A percentile compares a stretch with the other conserved stretches of the same genome.
These are phyloP conservation scores for Capitulum mitella DNA, from an alignment of 2,888 invertebrate species.

Conservation along the genomic window DNA sequence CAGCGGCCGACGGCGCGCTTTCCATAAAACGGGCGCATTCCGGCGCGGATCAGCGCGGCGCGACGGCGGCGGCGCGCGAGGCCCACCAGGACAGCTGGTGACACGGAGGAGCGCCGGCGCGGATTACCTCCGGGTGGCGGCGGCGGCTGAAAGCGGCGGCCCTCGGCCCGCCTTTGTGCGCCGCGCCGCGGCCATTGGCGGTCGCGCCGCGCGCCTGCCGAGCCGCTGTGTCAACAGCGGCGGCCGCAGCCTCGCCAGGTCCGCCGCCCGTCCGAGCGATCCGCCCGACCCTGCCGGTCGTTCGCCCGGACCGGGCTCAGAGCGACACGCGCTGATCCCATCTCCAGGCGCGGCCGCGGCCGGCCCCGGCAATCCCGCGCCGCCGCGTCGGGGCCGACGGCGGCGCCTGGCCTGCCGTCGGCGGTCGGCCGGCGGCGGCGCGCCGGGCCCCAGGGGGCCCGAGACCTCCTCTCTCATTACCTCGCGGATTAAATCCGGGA, in stretches of 20 bases:
- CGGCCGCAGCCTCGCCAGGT: background rate
- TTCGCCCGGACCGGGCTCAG: background rate
- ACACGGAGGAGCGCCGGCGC: background rate
- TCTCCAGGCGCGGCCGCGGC: background rate
- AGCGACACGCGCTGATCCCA: background rate
- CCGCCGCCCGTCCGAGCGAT: background rate
- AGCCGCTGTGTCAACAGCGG: constrained; percentile 1
- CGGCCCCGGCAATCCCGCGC: background rate
- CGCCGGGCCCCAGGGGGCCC: background rate
- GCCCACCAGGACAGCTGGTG: background rate
- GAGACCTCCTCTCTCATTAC: constrained; percentile 17
- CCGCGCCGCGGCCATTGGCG: background rate
- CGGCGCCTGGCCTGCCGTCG: background rate
- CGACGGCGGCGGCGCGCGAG: background rate
- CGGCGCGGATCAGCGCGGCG: background rate
- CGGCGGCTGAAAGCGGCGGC: background rate
- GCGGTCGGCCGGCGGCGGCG: background rate
- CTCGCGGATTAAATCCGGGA: background rate
- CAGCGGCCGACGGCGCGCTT: too few relatives aligned
- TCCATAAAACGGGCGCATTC: background rate
- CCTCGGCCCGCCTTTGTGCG: background rate
- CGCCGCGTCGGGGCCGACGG: background rate
- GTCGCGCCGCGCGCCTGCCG: background rate
- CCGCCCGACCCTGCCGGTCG: background rate
- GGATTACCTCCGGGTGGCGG: background rate